phyloP scores from a whole-genome alignment of 2,113 vertebrate genomes.

The Thryonomys swinderianus region DNA sequence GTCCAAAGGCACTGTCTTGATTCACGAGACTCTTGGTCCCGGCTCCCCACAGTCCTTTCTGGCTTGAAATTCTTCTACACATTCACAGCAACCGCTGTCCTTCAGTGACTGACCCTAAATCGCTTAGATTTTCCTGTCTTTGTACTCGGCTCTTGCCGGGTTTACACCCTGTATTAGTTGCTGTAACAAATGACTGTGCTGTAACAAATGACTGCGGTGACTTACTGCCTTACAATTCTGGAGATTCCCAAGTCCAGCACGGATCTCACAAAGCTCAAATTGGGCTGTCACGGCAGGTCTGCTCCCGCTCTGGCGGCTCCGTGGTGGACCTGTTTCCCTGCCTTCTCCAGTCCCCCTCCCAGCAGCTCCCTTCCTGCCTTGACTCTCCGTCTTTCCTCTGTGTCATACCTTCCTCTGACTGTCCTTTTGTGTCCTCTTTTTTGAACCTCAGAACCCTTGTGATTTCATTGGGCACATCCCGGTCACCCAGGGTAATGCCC shows the following conservation, averaged over 20 bases:
- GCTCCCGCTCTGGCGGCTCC: rapidly evolving
- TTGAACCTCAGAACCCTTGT: neutral
- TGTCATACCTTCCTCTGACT: neutral
- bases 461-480: neutral
- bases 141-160: neutral
- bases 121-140: neutral
- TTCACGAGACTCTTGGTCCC: conserved; percentile 9
- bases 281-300: no score
- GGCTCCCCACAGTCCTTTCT: conserved; percentile 23
- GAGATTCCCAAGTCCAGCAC: neutral
- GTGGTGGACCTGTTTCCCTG: neutral
- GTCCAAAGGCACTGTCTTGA: neutral
- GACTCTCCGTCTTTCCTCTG: neutral
- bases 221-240: neutral
- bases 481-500: neutral
- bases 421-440: neutral
- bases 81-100: neutral
- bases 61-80: neutral
- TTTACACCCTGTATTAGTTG: neutral
- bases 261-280: neutral
- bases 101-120: neutral
- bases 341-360: neutral
- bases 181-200: conserved; percentile 37
- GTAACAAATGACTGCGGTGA: neutral
- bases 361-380: neutral